These are phyloP conservation scores for Himalopsyche tibetana DNA, from an alignment of 2,888 invertebrate genomes.

Conservation along the genomic window DNA sequence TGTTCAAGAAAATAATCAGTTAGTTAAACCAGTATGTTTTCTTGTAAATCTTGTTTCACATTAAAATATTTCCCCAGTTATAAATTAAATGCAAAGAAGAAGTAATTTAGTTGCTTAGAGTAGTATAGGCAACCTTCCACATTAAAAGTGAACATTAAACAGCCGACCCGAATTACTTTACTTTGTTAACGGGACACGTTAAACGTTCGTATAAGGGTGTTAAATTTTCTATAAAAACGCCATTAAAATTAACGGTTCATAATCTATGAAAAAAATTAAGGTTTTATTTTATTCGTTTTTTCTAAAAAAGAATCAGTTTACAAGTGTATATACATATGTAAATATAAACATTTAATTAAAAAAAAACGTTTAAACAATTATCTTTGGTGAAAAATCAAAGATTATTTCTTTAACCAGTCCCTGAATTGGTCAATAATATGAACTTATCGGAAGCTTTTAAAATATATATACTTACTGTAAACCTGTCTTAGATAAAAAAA, in stretches of 20 bases:
- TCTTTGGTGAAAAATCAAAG: no score
- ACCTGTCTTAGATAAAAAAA: no score
- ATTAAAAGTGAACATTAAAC: slow-evolving; percentile 64
- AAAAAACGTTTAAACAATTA: no score
- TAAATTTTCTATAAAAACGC: slow-evolving; percentile 56
- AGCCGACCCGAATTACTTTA: slow-evolving; percentile 60
- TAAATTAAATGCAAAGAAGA: slow-evolving; percentile 63
- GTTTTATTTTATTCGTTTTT: neutral
- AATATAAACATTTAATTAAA: no score
- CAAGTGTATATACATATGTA: no score
- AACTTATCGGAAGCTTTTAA: no score
- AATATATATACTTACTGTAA: no score
- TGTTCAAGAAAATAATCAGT: no score
- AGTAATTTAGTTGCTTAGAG: slow-evolving; percentile 59
- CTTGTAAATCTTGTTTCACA: slow-evolving; percentile 58
- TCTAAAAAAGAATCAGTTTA: no score
- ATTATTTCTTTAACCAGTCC: no score
- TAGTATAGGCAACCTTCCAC: slow-evolving; percentile 52
- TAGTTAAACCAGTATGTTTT: slow-evolving; percentile 14
- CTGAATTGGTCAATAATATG: no score
- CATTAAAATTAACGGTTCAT: neutral
- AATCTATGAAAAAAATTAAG: neutral
- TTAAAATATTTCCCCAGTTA: slow-evolving; percentile 63
- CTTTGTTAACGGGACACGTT: slow-evolving; percentile 61
- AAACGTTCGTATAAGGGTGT: slow-evolving; percentile 47